Conservation (phyloP, 2,113 vertebrate species). For the Camelus bactrianus region DNA sequence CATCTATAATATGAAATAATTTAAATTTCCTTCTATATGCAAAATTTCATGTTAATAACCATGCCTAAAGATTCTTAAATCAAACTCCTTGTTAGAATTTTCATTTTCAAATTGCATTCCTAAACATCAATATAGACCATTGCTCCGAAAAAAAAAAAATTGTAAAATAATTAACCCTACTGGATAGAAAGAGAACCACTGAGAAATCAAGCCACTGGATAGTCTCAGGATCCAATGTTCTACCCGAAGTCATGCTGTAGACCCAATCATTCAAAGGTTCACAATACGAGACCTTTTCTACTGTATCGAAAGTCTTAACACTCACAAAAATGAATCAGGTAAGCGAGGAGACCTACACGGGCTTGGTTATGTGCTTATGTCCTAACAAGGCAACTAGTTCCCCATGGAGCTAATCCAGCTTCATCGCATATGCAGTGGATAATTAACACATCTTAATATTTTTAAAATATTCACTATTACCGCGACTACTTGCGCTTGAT, state of each 20-base stretch:
- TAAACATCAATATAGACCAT: neutral
- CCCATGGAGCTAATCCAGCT: neutral
- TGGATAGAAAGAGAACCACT: neutral
- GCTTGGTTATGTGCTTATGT: neutral
- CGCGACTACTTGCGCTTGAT: neutral
- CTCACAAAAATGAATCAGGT: neutral
- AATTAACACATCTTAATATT: neutral
- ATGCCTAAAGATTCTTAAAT: neutral
- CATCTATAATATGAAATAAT: neutral
- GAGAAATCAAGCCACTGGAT: neutral
- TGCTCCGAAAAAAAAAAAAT: neutral
- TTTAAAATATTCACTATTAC: neutral
- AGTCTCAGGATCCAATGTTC: neutral
- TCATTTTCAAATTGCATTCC: neutral
- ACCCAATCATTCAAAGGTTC: neutral
- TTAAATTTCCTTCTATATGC: neutral
- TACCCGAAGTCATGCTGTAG: neutral
- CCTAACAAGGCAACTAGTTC: neutral
- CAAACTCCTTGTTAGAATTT: neutral
- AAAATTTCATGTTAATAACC: neutral
- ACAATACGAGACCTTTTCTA: neutral
- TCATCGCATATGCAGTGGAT: neutral
- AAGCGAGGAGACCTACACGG: neutral
- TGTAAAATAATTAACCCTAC: neutral
- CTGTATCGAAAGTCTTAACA: neutral